Evolutionary conservation across 1,140 invertebrate species (phyloP), one percentile per base, ranked within the genome.

Genomic region (Scylla paramamosain): DNA sequence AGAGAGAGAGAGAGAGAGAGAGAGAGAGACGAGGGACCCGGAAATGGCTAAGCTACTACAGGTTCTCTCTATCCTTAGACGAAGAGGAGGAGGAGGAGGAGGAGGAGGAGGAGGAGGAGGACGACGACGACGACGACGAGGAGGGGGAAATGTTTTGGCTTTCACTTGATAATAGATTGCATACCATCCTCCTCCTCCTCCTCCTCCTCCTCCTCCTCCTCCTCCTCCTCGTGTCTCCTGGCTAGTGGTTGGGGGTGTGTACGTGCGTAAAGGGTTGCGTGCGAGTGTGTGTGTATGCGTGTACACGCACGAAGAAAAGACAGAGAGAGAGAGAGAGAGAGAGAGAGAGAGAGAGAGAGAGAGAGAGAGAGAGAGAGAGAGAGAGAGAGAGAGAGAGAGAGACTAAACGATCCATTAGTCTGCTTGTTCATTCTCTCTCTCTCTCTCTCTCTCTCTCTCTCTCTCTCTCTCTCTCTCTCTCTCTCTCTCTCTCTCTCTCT

Each of bases 271-370:
- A 77, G 67, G 67, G 67, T 77, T 77, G 67, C 67, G 67, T 77
- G 67, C 67, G 20, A 59, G 52, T 77, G 16, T 20, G 67, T 20
- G 67, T 77, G 7, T 67, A 10, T 67, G 67, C 67, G 67, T 87
- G 84, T n/a, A n/a, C 67, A n/a, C 2, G 67, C n/a, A 77, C 10
- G 16, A 20, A 12, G 16, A 84, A 1, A 14, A 84, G 83, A 84
- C 4, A 84, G 83, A 20, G 83, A n/a, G 83, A n/a, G 83, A 82
- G 77, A 82, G 77, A 82, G 77, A 82, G 77, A 82, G 77, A 82
- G 77, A 82, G 77, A 82, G 77, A 82, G 77, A 82, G 77, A 82
- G 77, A 82, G 77, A 82, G 77, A 82, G 77, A 82, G 77, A 82
- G 77, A 82, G 77, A 82, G 77, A 82, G 77, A 82, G 77, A 82